Conservation (phyloP, 2,113 vertebrate species). For the Macaca mulatta region DNA sequence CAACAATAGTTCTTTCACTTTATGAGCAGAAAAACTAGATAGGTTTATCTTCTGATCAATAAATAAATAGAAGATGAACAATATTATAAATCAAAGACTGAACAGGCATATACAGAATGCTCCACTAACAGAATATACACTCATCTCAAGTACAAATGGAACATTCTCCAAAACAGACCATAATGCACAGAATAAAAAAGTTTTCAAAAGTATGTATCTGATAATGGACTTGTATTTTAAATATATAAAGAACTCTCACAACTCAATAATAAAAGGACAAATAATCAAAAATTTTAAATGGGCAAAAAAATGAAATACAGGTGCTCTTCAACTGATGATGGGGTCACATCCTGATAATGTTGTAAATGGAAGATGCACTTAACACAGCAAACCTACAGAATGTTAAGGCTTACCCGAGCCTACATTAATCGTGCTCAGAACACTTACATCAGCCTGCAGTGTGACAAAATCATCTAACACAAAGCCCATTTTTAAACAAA, state of each 20-base stretch:
- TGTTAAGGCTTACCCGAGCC: neutral
- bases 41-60: neutral
- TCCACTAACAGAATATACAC: neutral
- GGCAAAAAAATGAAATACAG: neutral
- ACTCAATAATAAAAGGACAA: neutral
- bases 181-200: neutral
- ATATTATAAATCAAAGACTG: neutral
- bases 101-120: neutral
- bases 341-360: neutral
- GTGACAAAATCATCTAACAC: neutral
- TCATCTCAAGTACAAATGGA: neutral
- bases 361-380: neutral
- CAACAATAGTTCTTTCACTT: neutral
- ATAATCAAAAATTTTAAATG: neutral
- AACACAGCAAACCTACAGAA: neutral
- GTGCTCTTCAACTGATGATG: neutral
- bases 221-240: neutral
- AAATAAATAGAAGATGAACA: neutral
- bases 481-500: neutral
- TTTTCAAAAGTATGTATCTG: neutral
- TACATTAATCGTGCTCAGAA: neutral
- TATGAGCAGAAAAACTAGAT: neutral
- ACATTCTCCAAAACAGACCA: neutral
- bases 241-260: neutral
- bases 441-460: neutral